Percentiles rank a stretch among this genome's conserved stretches.
These are phyloP conservation scores for Lanistes nyassanus DNA, from an alignment of 1,140 invertebrate species.

Conservation along the genomic window DNA sequence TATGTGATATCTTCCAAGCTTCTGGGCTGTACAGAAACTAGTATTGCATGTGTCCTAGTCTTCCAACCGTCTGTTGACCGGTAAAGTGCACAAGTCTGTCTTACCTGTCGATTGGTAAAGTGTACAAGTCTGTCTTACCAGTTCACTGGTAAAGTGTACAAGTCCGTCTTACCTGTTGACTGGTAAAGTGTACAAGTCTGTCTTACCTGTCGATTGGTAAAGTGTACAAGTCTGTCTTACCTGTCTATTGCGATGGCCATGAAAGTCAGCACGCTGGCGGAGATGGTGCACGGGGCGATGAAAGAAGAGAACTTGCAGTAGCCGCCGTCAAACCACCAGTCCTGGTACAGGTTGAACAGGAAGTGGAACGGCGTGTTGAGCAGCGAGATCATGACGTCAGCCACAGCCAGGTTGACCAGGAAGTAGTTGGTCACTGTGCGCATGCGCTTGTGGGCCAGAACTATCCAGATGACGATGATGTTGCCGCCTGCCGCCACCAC, in stretches of 20 bases:
- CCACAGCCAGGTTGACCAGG: conserved; percentile 91
- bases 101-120: too few relatives aligned
- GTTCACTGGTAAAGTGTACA: too few relatives aligned
- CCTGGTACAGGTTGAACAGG: conserved; percentile 82
- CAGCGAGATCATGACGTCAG: conserved; percentile 90
- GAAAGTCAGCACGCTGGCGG: conserved; percentile 90
- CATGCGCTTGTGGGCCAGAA: conserved; percentile 87
- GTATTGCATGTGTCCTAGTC: too few relatives aligned
- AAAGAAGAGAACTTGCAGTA: conserved; percentile 92
- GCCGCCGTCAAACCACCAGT: conserved; percentile 85
- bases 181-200: too few relatives aligned
- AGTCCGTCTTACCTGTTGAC: too few relatives aligned
- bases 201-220: too few relatives aligned
- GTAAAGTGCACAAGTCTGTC: too few relatives aligned
- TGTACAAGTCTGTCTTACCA: too few relatives aligned
- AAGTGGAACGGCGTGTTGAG: conserved; percentile 95
- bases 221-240: too few relatives aligned
- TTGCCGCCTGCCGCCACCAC: conserved; percentile 92
- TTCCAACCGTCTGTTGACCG: too few relatives aligned
- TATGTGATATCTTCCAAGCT: too few relatives aligned
- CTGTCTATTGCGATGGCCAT: conserved; percentile 96
- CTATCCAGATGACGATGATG: conserved; percentile 95
- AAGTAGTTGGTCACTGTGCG: conserved; percentile 96
- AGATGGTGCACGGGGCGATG: conserved; percentile 87
- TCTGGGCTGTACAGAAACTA: too few relatives aligned